These are phyloP conservation scores for Tridacna crocea DNA, from an alignment of 2,888 invertebrate species.

Conservation along the genomic window DNA sequence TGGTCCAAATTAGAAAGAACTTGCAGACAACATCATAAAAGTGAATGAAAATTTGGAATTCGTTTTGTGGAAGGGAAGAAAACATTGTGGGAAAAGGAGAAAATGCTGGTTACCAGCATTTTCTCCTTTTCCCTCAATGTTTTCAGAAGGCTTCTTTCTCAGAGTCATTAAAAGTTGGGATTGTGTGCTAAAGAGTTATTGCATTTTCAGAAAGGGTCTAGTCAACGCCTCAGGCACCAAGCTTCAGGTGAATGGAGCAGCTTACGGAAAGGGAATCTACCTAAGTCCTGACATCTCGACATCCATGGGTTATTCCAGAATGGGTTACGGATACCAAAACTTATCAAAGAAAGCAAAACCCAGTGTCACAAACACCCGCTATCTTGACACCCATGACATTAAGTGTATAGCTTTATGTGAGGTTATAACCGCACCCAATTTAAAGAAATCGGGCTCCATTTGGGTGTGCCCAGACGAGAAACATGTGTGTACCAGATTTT, in stretches of 20 bases:
- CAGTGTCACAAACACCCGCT: slow-evolving; percentile 51
- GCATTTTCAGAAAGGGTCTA: slow-evolving; percentile 73
- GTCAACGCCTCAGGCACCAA: slow-evolving; percentile 80
- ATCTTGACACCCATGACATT: slow-evolving; percentile 71
- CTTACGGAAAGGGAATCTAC: slow-evolving; percentile 81
- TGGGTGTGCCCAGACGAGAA: slow-evolving; percentile 78
- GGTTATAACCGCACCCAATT: slow-evolving; percentile 71
- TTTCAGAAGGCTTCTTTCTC: no score
- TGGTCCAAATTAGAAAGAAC: no score
- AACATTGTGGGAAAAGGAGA: background rate
- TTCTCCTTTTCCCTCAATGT: no score
- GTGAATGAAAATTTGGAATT: no score
- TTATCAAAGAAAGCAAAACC: slow-evolving; percentile 28
- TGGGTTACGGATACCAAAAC: slow-evolving; percentile 68
- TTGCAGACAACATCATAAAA: no score
- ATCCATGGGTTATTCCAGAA: slow-evolving; percentile 79
- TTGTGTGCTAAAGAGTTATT: no score
- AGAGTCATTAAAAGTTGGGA: no score
- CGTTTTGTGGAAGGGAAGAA: no score
- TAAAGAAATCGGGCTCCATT: slow-evolving; percentile 74
- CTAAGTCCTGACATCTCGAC: slow-evolving; percentile 76
- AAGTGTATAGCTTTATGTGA: slow-evolving; percentile 81
- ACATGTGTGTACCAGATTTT: slow-evolving; percentile 81
- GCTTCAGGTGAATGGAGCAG: slow-evolving; percentile 79
- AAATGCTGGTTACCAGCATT: background rate